Evolutionary conservation across 2,797 vertebrate genomes (phyloP).

Genomic region (Acipenser transmontanus): DNA sequence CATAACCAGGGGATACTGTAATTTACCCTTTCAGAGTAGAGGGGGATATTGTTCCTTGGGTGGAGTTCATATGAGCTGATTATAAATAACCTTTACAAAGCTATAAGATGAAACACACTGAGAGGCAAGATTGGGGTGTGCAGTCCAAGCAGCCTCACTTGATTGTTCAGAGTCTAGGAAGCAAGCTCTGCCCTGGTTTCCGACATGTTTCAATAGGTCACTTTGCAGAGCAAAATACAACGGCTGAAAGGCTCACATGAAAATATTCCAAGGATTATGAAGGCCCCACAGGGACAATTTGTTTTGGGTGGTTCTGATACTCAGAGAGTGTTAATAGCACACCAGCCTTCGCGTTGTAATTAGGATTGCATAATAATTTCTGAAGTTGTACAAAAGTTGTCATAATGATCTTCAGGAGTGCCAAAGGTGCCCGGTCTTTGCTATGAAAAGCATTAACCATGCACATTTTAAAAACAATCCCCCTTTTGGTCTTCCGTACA

Average conservation of each 20-base stretch:
- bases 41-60: conserved; percentile 20
- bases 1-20: too few species aligned
- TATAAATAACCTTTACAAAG: conserved; percentile 24
- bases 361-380: too few species aligned
- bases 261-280: conserved; percentile 41
- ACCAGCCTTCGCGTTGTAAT: too few species aligned
- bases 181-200: conserved; percentile 60
- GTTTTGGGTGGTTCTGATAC: conserved; percentile 22
- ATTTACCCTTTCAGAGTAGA: neutral
- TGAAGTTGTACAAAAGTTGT: too few species aligned
- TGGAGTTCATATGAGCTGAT: conserved; percentile 37
- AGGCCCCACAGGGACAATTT: conserved; percentile 31
- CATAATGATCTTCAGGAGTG: too few species aligned
- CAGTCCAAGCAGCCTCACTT: conserved; percentile 39
- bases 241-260: conserved; percentile 18
- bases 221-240: conserved; percentile 43
- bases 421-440: too few species aligned
- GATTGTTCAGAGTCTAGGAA: conserved; percentile 66
- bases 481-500: too few species aligned
- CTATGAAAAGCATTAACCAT: too few species aligned
- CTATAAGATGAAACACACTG: conserved; percentile 36
- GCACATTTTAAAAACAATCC: too few species aligned
- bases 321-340: too few species aligned
- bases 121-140: conserved; percentile 40
- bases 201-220: conserved; percentile 50